Percentiles rank a stretch among this genome's conserved stretches.
Conservation (phyloP, 2,888 invertebrate genomes). For the Tuta absoluta region DNA sequence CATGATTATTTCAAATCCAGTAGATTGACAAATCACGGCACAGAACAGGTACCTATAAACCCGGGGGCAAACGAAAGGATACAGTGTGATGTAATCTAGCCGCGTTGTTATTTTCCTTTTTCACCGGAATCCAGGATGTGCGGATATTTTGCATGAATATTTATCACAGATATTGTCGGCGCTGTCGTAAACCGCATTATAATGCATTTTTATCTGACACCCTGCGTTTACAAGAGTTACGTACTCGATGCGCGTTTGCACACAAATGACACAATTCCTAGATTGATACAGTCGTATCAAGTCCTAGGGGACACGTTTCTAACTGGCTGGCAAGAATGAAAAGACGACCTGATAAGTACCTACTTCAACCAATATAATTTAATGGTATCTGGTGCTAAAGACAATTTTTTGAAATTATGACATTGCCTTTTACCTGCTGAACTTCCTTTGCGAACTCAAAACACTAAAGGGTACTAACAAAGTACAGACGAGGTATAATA, state of each 20-base stretch:
- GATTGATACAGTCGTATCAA: not conserved
- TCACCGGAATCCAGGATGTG: constrained; percentile 78
- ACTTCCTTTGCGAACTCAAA: too few relatives aligned
- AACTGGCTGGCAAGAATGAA: too few relatives aligned
- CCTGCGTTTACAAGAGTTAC: constrained; percentile 35
- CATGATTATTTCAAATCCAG: too few relatives aligned
- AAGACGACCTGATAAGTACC: too few relatives aligned
- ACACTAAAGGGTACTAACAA: too few relatives aligned
- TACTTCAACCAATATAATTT: too few relatives aligned
- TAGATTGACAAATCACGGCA: not conserved
- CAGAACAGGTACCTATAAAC: not conserved
- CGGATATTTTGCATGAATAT: constrained; percentile 74
- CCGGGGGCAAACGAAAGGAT: constrained; percentile 17
- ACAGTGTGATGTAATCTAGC: constrained; percentile 56
- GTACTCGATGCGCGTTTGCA: not conserved
- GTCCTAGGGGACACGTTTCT: too few relatives aligned
- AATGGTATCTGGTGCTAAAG: too few relatives aligned
- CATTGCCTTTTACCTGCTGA: too few relatives aligned
- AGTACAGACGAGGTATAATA: too few relatives aligned
- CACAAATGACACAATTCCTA: not conserved
- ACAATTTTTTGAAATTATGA: too few relatives aligned
- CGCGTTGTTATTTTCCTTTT: constrained; percentile 76
- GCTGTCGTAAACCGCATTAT: constrained; percentile 71
- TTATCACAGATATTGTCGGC: constrained; percentile 68
- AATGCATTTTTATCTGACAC: constrained; percentile 72